These are phyloP conservation scores for Pyrrhosoma nymphula DNA, from an alignment of 2,888 invertebrate genomes.

Conservation along the genomic window DNA sequence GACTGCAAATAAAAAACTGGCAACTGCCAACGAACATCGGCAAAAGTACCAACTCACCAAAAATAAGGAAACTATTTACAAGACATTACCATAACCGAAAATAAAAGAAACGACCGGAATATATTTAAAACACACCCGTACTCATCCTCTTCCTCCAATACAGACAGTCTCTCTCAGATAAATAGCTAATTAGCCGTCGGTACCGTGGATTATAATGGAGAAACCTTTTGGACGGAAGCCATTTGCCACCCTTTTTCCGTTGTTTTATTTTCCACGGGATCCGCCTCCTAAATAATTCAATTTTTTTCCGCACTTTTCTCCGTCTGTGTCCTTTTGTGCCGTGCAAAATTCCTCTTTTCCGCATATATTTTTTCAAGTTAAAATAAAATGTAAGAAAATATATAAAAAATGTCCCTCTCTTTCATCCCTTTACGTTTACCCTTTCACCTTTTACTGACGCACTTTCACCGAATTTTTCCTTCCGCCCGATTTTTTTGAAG, in stretches of 20 bases:
- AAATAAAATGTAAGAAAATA: background rate
- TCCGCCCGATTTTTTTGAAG: background rate
- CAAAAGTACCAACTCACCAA: no score
- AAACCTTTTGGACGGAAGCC: slow-evolving; percentile 39
- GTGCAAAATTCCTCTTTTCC: background rate
- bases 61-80: background rate
- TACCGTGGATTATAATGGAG: background rate
- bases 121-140: background rate
- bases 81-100: background rate
- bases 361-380: background rate
- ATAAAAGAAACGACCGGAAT: background rate
- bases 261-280: background rate
- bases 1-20: no score
- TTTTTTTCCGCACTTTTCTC: background rate
- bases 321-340: background rate
- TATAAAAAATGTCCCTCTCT: background rate
- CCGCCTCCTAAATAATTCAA: slow-evolving; percentile 27
- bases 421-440: slow-evolving; percentile 22
- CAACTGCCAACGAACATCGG: no score
- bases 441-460: slow-evolving; percentile 14
- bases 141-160: background rate
- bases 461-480: slow-evolving; percentile 26
- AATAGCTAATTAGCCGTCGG: background rate
- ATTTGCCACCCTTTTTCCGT: slow-evolving; percentile 5
- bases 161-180: background rate